Base-by-base conservation (phyloP, 1,140 invertebrate species). In the Augochlora pura region DNA sequence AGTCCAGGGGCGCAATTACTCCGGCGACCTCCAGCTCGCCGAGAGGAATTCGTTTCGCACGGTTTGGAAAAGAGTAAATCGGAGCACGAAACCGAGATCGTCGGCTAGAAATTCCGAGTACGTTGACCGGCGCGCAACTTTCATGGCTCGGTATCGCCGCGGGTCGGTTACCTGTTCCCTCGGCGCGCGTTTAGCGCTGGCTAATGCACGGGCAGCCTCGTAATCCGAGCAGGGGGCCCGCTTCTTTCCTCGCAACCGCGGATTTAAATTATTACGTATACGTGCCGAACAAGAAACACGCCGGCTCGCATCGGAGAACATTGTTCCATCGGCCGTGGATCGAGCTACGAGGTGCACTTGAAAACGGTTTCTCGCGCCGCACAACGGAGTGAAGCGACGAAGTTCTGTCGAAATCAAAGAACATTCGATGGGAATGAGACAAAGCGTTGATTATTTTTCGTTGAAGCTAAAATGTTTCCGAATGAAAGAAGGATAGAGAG, bases 131-230 rank as follows among this genome's bases (percentile, higher is more conserved):
- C 42, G 32, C 42, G 38, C 72, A 76, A 59, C 72, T 80, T 80
- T 82, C 81, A 67, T 80, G 73, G 57, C 69, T 63, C 67, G 52
- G 39, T 63, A 46, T 81, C 69, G 60, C 82, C 65, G 80, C 80
- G 80, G 81, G 84, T 85, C 84, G 80, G 84, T 83, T 85, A 85
- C 83, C 81, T 71, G 84, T 76, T 80, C 76, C 49, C 65, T 25
- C 49, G 32, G 18, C 16, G 49, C 18, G 49, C 77, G 52, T 84
- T 78, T 78, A 74, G 16, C 42, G 42, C 42, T 46, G 42, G 54
- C 64, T 77, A 74, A 75, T 82, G 66, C 82, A 70, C 63, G 75
- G 5, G 18, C 66, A 68, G 72, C 60, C 49, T 84, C 64, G 63
- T 73, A 57, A 72, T 77, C 54, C 23, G 52, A 73, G 70, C 52